Conservation (phyloP, 2,888 invertebrate species). For the Hypolimnas misippus region DNA sequence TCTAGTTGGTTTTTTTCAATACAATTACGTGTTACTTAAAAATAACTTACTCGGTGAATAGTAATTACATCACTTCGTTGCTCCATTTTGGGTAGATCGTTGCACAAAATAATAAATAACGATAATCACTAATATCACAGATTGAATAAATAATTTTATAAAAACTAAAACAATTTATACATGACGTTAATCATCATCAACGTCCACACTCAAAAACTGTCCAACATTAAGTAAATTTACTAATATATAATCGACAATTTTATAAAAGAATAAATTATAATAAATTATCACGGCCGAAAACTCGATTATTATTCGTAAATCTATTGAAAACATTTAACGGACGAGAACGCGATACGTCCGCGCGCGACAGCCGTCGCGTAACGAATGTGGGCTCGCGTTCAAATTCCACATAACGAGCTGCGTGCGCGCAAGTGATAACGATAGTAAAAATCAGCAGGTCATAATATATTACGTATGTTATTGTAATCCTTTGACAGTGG, state of each 20-base stretch:
- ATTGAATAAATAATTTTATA: slow-evolving; percentile 68
- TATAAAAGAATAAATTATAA: slow-evolving; percentile 69
- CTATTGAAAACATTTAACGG: slow-evolving; percentile 51
- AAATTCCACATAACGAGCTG: slow-evolving; percentile 27
- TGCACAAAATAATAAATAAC: slow-evolving; percentile 20
- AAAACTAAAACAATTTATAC: slow-evolving; percentile 45
- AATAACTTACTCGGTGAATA: slow-evolving; percentile 68
- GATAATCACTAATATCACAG: slow-evolving; percentile 69
- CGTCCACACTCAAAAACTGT: slow-evolving; percentile 58
- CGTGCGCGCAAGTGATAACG: slow-evolving; percentile 38
- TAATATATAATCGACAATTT: slow-evolving; percentile 63
- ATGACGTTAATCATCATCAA: slow-evolving; percentile 61
- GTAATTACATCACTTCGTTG: slow-evolving; percentile 69
- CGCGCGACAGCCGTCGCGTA: slow-evolving; percentile 51
- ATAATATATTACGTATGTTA: slow-evolving; percentile 10
- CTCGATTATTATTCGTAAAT: slow-evolving; percentile 64
- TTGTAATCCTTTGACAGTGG: slow-evolving; percentile 2
- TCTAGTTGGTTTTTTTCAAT: too few relatives aligned
- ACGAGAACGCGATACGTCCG: slow-evolving; percentile 49
- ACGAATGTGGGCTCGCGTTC: slow-evolving; percentile 52
- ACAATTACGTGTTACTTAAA: neutral
- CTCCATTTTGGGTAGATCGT: slow-evolving; percentile 52
- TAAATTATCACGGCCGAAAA: slow-evolving; percentile 66
- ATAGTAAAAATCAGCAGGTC: slow-evolving; percentile 28
- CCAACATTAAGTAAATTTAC: slow-evolving; percentile 51